phyloP scores from a whole-genome alignment of 2,797 vertebrate genomes.

The Saxicola maurus region DNA sequence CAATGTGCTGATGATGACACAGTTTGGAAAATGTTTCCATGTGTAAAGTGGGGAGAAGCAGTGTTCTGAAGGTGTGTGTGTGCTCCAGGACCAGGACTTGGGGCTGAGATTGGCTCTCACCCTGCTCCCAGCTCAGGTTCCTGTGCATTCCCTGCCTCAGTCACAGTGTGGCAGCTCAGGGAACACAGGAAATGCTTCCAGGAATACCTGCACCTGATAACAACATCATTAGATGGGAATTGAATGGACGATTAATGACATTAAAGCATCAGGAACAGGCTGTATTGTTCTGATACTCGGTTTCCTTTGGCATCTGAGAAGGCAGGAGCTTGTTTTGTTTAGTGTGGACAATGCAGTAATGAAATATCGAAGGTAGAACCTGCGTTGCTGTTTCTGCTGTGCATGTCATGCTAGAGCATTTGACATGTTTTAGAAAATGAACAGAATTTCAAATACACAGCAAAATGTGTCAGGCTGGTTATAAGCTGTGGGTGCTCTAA shows the following conservation, averaged over 20 bases:
- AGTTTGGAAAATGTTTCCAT: background rate
- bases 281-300: background rate
- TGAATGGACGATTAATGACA: background rate
- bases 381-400: background rate
- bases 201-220: background rate
- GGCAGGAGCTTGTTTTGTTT: background rate
- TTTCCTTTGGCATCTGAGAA: background rate
- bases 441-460: background rate
- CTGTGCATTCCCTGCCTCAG: background rate
- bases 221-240: background rate
- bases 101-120: background rate
- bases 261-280: background rate
- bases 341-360: background rate
- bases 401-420: background rate
- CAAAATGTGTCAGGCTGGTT: background rate
- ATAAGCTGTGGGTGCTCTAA: background rate
- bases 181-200: background rate
- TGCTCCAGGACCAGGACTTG: background rate
- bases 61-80: background rate
- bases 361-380: background rate
- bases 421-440: background rate
- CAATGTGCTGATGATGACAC: background rate
- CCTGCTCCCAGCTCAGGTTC: background rate
- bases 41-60: background rate
- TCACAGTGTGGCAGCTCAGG: background rate